These are phyloP conservation scores for Tachina lurida DNA, from an alignment of 2,888 invertebrate species.

Conservation along the genomic window DNA sequence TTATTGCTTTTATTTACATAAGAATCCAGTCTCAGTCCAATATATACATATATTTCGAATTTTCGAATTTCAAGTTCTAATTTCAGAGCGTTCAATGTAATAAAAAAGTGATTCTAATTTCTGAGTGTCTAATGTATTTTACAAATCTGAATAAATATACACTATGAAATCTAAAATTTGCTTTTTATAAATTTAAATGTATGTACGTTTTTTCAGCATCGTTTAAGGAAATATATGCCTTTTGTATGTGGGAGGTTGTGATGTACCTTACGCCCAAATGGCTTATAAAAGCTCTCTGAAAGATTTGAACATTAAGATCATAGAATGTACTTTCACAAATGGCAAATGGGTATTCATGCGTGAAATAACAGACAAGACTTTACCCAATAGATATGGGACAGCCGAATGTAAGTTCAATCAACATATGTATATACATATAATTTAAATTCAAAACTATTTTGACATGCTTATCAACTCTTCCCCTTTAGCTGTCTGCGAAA, in stretches of 20 bases:
- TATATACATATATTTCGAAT: too few relatives aligned
- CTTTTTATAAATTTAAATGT: not conserved
- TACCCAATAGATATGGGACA: conserved; percentile 94
- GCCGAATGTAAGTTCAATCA: conserved; percentile 83
- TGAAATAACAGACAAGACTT: conserved; percentile 97
- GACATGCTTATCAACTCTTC: not conserved
- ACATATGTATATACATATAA: not conserved
- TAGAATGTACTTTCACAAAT: conserved; percentile 92
- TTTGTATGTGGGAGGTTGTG: conserved; percentile 90
- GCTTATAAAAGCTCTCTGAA: conserved; percentile 91
- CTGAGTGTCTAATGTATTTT: too few relatives aligned
- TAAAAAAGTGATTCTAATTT: not conserved
- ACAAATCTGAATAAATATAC: too few relatives aligned
- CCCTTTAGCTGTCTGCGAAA: conserved; percentile 90
- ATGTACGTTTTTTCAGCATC: conserved; percentile 83
- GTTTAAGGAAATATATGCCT: conserved; percentile 87
- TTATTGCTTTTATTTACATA: too few relatives aligned
- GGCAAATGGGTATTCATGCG: conserved; percentile 96
- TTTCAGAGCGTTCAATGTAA: not conserved
- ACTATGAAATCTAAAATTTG: too few relatives aligned
- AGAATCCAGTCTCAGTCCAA: too few relatives aligned
- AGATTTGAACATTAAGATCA: conserved; percentile 92
- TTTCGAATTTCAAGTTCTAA: too few relatives aligned
- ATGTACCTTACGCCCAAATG: conserved; percentile 88
- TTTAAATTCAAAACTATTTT: not conserved